Evolutionary conservation across 2,113 vertebrate species (phyloP), one percentile per base, ranked within the genome.

Genomic region (Strix uralensis): DNA sequence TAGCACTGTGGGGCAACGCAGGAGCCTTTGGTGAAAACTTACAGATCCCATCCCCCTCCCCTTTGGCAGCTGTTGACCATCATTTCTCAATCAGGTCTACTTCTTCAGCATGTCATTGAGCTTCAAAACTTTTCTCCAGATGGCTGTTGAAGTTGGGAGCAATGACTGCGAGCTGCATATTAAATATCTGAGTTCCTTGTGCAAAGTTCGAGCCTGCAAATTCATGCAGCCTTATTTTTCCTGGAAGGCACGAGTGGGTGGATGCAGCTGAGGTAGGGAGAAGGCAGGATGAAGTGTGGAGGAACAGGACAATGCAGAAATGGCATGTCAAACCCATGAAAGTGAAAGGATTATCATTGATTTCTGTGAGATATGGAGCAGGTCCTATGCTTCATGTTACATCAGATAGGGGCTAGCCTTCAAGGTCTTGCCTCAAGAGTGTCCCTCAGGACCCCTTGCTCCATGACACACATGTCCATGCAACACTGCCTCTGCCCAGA

Each of bases 101-200:
- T 91, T 89, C 81, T 94, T 81, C 78, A 87, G 42, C 46, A 62
- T 70, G 83, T 94, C 85, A 95, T 67, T 84, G 75, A 94, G 92
- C 42, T 92, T 91, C 82, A 77, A 71, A 92, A 83, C 74, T 92
- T 94, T 69, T 44, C 69, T 95, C 92, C 95, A 97, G 92, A 96
- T 91, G 93, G 80, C 40, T 91, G 36, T 57, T 40, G 81, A 85
- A 88, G 47, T 90, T 87, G 67, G 51, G 49, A 91, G 59, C 1
- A 7, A 93, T 83, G 70, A 66, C 74, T 79, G 32, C 10, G 10
- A 91, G 44, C 52, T 84, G 51, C 25, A 40, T 90, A 57, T 62
- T 90, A 82, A 91, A 80, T 73, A 62, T 72, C 32, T 44, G 38
- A 58, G 51, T 14, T 87, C 23, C 58, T 34, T 2, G 15, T 4